Conservation (phyloP, 2,113 vertebrate genomes). For the Trematocara variabile region DNA sequence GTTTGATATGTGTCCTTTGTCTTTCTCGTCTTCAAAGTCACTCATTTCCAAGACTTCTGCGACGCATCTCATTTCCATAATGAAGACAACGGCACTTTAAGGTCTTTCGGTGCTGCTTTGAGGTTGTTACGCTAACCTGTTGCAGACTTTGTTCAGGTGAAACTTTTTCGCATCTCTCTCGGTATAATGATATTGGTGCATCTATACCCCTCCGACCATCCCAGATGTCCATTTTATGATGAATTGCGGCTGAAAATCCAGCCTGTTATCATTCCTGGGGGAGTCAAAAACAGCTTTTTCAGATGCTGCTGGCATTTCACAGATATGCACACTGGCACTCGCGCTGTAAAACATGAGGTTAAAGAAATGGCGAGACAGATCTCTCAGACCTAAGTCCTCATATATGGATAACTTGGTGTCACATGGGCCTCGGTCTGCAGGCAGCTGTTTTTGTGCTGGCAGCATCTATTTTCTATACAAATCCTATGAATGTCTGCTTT, state of each 20-base stretch:
- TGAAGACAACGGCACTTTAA: conserved; percentile 1
- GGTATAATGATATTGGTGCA: neutral
- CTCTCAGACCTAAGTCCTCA: neutral
- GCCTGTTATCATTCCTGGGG: neutral
- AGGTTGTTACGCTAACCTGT: neutral
- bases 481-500: neutral
- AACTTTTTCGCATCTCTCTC: neutral
- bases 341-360: neutral
- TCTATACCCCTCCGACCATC: neutral
- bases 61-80: conserved; percentile 47
- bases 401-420: neutral
- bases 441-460: neutral
- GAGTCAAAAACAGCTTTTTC: neutral
- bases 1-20: conserved; percentile 52
- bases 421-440: neutral
- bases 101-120: neutral
- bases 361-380: neutral
- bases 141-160: neutral
- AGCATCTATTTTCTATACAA: neutral
- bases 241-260: neutral
- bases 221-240: neutral
- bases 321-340: neutral
- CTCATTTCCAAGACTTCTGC: conserved; percentile 11
- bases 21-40: conserved; percentile 46
- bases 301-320: neutral